Percentiles rank a stretch among this genome's conserved stretches.
Evolutionary conservation across 2,888 invertebrate genomes (phyloP).

Genomic region (Bugula neritina): DNA sequence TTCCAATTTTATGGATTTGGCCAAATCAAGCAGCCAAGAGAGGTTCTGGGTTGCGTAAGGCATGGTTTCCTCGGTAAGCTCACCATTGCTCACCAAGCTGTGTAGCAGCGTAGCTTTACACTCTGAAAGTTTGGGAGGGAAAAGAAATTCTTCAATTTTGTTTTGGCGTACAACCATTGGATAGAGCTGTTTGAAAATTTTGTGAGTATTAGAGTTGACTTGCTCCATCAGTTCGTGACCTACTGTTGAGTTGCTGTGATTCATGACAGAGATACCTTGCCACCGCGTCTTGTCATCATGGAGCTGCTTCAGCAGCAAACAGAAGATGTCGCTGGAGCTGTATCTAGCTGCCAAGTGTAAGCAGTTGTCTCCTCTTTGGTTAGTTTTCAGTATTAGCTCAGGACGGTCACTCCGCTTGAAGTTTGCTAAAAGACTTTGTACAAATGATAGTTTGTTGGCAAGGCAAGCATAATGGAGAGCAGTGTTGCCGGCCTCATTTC

Average conservation of each 20-base stretch:
- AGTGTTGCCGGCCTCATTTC: background rate
- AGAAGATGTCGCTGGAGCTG: background rate
- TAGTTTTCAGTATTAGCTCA: background rate
- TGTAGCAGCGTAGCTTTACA: background rate
- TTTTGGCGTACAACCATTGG: background rate
- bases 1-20: background rate
- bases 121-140: background rate
- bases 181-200: background rate
- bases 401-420: background rate
- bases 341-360: background rate
- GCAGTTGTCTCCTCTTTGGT: background rate
- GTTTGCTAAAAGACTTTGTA: constrained; percentile 13
- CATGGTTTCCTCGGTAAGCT: background rate
- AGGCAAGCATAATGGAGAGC: background rate
- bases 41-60: background rate
- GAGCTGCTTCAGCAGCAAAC: background rate
- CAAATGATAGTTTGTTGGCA: background rate
- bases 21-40: background rate
- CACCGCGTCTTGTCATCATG: background rate
- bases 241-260: background rate
- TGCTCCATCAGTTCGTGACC: background rate
- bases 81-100: background rate
- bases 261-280: background rate
- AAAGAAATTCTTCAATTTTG: constrained; percentile 15
- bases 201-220: background rate